phyloP scores from a whole-genome alignment of 2,797 vertebrate species.

The Gouania willdenowi region DNA sequence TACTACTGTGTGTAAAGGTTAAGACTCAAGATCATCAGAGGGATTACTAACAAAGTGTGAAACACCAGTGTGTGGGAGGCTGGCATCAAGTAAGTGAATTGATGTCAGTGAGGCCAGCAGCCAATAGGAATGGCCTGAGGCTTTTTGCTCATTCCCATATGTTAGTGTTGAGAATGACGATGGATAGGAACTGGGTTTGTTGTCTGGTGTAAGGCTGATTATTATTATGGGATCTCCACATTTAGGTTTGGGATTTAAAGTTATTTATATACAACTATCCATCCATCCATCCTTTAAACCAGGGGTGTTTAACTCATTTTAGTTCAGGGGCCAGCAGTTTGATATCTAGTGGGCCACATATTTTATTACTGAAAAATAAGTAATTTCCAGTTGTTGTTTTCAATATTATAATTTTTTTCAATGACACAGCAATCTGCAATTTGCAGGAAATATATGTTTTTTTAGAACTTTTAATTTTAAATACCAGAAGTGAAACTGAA shows the following conservation, averaged over 20 bases:
- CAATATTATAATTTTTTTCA: no score
- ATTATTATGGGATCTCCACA: no score
- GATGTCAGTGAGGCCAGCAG: conserved; percentile 49
- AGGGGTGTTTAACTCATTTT: no score
- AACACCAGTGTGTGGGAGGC: conserved; percentile 41
- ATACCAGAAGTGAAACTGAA: no score
- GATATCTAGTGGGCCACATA: no score
- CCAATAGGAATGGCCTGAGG: conserved; percentile 61
- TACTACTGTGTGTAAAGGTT: conserved; percentile 39
- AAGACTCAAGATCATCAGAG: conserved; percentile 34
- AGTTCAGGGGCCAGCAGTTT: no score
- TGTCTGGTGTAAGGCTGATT: conserved; percentile 12
- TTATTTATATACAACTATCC: background rate
- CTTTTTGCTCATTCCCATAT: conserved; percentile 63
- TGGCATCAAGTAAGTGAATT: conserved; percentile 47
- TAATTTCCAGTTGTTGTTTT: no score
- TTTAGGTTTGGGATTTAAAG: background rate
- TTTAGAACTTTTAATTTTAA: no score
- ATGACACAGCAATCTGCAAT: no score
- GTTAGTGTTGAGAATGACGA: conserved; percentile 54
- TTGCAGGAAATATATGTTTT: no score
- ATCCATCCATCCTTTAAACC: no score
- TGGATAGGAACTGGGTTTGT: conserved; percentile 28
- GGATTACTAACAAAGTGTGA: conserved; percentile 46
- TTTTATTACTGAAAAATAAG: no score